These are phyloP conservation scores for Porites cylindrica DNA, from an alignment of 92 coral and sea anemone genomes.

Conservation along the genomic window DNA sequence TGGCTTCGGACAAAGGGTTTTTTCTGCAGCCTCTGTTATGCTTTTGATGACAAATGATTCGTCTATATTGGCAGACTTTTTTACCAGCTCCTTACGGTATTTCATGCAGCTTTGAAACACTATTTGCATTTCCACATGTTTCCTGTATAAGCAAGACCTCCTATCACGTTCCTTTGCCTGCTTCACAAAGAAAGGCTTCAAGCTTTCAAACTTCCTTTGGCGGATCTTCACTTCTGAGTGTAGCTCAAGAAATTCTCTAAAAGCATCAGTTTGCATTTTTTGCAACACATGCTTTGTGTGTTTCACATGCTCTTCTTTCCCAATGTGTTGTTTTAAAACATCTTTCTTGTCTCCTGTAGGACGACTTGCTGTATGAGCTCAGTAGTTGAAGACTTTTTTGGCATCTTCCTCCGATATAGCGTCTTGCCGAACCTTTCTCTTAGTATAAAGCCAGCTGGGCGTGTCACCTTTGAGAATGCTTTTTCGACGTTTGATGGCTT, in stretches of 20 bases:
- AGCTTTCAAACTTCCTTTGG: constrained; percentile 66
- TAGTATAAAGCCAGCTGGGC: constrained; percentile 28
- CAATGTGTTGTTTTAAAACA: constrained; percentile 31
- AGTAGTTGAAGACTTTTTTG: constrained; percentile 27
- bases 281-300: constrained; percentile 69
- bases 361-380: constrained; percentile 47
- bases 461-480: constrained; percentile 19
- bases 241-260: constrained; percentile 38
- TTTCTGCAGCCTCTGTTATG: constrained; percentile 14
- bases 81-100: constrained; percentile 33
- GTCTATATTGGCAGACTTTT: not conserved
- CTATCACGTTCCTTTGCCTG: constrained; percentile 64
- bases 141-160: constrained; percentile 62
- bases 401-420: constrained; percentile 36
- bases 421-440: constrained; percentile 16
- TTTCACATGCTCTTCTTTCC: constrained; percentile 40
- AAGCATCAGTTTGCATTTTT: constrained; percentile 69
- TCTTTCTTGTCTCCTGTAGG: constrained; percentile 53
- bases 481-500: not conserved
- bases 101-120: constrained; percentile 64
- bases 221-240: constrained; percentile 46
- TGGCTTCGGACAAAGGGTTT: constrained; percentile 26
- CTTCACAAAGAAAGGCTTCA: constrained; percentile 67
- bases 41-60: not conserved
- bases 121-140: constrained; percentile 65